Evolutionary conservation across 1,140 invertebrate genomes (phyloP).

Genomic region (Drosophila bipectinata): DNA sequence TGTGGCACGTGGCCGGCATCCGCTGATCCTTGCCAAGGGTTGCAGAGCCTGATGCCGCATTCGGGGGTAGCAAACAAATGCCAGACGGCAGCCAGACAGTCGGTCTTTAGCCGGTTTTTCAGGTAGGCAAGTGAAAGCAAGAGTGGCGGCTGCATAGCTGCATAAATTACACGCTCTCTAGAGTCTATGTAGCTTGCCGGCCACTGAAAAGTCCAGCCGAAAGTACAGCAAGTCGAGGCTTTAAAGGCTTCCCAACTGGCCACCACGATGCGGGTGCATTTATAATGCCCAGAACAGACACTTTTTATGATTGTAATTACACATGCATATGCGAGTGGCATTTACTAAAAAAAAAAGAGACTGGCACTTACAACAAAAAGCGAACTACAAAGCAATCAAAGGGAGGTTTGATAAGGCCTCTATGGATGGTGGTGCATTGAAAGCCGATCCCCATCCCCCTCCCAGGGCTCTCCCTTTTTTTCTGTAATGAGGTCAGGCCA

Average conservation of each 20-base stretch:
- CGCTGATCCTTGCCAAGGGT: constrained; percentile 47
- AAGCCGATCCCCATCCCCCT: constrained; percentile 34
- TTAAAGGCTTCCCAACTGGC: constrained; percentile 36
- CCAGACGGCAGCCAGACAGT: constrained; percentile 49
- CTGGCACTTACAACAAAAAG: constrained; percentile 4
- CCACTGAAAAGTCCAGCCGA: constrained; percentile 21
- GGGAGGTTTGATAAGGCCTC: constrained; percentile 48
- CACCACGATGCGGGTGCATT: constrained; percentile 54
- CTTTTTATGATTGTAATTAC: constrained; percentile 51
- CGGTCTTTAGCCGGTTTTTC: constrained; percentile 34
- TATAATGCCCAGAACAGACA: constrained; percentile 48
- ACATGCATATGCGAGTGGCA: constrained; percentile 41
- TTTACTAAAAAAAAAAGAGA: not conserved
- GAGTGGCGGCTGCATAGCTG: constrained; percentile 54
- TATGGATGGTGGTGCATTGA: constrained; percentile 56
- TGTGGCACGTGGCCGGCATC: constrained; percentile 74
- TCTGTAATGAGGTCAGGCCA: constrained; percentile 69
- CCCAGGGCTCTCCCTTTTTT: constrained; percentile 13
- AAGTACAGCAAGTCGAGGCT: constrained; percentile 40
- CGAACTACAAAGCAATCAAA: constrained; percentile 43
- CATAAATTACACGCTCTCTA: constrained; percentile 68
- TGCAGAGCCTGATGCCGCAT: constrained; percentile 20
- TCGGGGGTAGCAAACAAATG: constrained; percentile 60
- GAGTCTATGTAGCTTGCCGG: constrained; percentile 11
- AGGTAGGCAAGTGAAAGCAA: constrained; percentile 62